phyloP scores from a whole-genome alignment of 2,888 invertebrate species.

The Melipona bicolor region DNA sequence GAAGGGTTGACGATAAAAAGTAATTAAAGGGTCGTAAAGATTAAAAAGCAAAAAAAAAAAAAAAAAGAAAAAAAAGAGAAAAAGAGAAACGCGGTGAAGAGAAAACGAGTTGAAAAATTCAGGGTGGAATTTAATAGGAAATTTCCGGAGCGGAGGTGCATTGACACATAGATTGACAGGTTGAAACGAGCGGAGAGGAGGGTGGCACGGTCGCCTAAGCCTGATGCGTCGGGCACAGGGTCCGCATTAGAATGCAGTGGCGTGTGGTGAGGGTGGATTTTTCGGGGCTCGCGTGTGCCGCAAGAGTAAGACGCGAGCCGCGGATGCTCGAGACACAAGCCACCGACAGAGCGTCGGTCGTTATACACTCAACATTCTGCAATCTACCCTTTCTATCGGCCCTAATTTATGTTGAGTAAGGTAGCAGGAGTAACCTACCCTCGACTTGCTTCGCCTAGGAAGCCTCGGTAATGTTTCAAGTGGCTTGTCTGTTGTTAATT shows the following conservation, averaged over 20 bases:
- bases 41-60: no score
- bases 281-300: constrained; percentile 65
- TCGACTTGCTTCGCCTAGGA: constrained; percentile 73
- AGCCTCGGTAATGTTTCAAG: constrained; percentile 83
- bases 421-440: constrained; percentile 77
- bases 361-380: constrained; percentile 81
- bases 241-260: constrained; percentile 56
- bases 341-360: constrained; percentile 68
- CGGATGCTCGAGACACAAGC: constrained; percentile 70
- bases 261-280: constrained; percentile 61
- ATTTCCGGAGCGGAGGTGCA: not conserved
- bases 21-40: not conserved
- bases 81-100: not conserved
- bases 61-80: not conserved
- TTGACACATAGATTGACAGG: constrained; percentile 15
- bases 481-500: constrained; percentile 84
- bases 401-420: constrained; percentile 83
- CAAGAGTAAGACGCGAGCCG: constrained; percentile 71
- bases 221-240: not conserved
- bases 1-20: not conserved
- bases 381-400: constrained; percentile 84
- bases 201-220: not conserved
- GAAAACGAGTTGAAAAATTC: not conserved
- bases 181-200: not conserved
- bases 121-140: not conserved